Evolutionary conservation across 2,113 vertebrate species (phyloP), one percentile per base, ranked within the genome.

Genomic region (Sprattus sprattus): DNA sequence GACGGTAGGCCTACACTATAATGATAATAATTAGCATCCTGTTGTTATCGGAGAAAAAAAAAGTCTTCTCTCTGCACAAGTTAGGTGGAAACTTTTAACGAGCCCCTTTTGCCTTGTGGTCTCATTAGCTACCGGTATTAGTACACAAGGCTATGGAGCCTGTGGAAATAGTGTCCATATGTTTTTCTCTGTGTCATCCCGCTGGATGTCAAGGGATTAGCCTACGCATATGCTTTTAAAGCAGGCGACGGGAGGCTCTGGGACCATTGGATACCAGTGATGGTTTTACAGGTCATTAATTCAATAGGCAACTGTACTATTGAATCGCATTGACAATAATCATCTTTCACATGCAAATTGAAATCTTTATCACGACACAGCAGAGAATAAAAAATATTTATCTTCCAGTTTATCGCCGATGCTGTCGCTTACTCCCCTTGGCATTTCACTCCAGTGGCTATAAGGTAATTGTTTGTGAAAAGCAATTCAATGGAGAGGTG

Each of bases 21-120:
- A 71, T 71, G 64, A 71, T 71, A 13, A 71, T 71, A 71, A 71
- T 71, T 71, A 71, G 64, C 64, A 71, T 71, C 64, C 64, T 71
- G 64, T 71, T 71, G 64, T 71, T 25, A 71, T 13, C 8, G 64
- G 32, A 25, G 4, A 3, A 28, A 9, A 32, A 71, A 64, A 71
- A 54, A 16, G 52, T 18, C 25, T 32, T 32, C 9, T 71, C 28
- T 71, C 64, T 28, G n/a, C 25, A 71, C n/a, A 71, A 71, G 64
- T 71, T 71, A 13, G n/a, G 64, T 71, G 64, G 25, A 71, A 71
- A 71, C 64, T 71, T 71, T 71, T 71, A 71, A 71, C 64, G 64
- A 71, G 64, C 8, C 64, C 64, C 32, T 71, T 71, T 28, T 71
- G 64, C 64, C 64, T 71, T 71, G 64, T 71, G 64, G n/a, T 71